A percentile compares a stretch with the other conserved stretches of the same genome.
Evolutionary conservation across 2,888 invertebrate genomes (phyloP).

Genomic region (Xestia sexstrigata): DNA sequence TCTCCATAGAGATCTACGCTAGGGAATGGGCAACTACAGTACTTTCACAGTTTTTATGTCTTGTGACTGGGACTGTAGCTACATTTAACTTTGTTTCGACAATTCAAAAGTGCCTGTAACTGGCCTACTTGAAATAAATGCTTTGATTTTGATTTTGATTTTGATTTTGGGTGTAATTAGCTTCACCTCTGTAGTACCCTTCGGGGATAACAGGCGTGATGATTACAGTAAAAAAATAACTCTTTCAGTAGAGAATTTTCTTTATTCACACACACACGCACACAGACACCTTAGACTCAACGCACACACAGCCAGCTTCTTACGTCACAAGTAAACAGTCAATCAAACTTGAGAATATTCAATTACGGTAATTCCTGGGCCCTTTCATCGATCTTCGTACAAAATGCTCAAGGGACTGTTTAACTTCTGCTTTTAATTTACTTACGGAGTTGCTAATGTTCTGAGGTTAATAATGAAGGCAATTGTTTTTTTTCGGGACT

Average conservation of each 20-base stretch:
- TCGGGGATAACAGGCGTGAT: too few relatives aligned
- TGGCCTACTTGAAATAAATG: too few relatives aligned
- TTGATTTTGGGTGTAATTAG: too few relatives aligned
- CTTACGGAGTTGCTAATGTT: constrained; percentile 35
- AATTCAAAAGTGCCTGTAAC: too few relatives aligned
- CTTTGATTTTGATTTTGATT: too few relatives aligned
- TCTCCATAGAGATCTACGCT: too few relatives aligned
- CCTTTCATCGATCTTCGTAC: constrained; percentile 46
- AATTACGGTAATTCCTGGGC: constrained; percentile 50
- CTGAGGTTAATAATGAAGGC: constrained; percentile 25
- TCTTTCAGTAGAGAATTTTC: neutral
- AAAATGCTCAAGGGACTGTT: constrained; percentile 37
- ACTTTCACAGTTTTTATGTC: too few relatives aligned
- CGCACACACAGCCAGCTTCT: neutral
- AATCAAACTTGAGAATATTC: constrained; percentile 56
- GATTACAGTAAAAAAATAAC: too few relatives aligned
- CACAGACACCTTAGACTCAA: neutral
- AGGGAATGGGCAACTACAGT: too few relatives aligned
- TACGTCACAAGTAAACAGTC: constrained; percentile 31
- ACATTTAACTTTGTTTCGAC: too few relatives aligned
- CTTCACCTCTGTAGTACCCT: too few relatives aligned
- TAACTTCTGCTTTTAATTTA: constrained; percentile 41
- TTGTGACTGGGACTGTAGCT: too few relatives aligned
- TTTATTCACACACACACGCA: neutral
- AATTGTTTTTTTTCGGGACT: constrained; percentile 16